Conservation (phyloP, 2,797 vertebrate genomes). For the Urophycis tenuis region DNA sequence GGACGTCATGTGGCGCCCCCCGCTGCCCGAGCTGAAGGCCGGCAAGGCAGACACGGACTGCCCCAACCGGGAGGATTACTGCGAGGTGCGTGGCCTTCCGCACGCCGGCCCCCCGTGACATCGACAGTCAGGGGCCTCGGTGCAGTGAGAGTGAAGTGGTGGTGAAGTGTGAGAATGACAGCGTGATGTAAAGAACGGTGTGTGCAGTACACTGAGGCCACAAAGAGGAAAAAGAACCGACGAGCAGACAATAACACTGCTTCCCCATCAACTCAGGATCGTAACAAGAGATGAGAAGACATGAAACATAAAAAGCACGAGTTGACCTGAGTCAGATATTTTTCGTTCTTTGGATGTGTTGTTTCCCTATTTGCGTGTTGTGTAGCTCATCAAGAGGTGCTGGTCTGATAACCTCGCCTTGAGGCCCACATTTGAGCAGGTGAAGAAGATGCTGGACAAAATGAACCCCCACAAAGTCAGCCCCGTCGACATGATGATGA, state of each 20-base stretch:
- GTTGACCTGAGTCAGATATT: neutral
- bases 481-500: slow-evolving; percentile 79
- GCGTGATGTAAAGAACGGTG: neutral
- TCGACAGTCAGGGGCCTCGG: neutral
- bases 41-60: slow-evolving; percentile 68
- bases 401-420: slow-evolving; percentile 64
- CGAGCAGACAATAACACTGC: neutral
- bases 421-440: slow-evolving; percentile 73
- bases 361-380: neutral
- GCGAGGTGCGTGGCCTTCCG: slow-evolving; percentile 58
- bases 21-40: slow-evolving; percentile 64
- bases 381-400: slow-evolving; percentile 71
- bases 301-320: neutral
- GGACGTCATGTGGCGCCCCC: slow-evolving; percentile 67
- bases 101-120: neutral
- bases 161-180: neutral
- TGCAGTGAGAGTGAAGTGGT: neutral
- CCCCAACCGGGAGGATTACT: slow-evolving; percentile 66
- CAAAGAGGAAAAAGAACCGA: too few species aligned
- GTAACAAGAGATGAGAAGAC: neutral
- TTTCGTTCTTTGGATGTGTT: neutral
- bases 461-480: slow-evolving; percentile 77
- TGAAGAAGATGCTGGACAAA: slow-evolving; percentile 73
- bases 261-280: neutral
- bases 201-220: neutral